Conservation (phyloP, 2,888 invertebrate genomes). For the Watsonalla binaria region DNA sequence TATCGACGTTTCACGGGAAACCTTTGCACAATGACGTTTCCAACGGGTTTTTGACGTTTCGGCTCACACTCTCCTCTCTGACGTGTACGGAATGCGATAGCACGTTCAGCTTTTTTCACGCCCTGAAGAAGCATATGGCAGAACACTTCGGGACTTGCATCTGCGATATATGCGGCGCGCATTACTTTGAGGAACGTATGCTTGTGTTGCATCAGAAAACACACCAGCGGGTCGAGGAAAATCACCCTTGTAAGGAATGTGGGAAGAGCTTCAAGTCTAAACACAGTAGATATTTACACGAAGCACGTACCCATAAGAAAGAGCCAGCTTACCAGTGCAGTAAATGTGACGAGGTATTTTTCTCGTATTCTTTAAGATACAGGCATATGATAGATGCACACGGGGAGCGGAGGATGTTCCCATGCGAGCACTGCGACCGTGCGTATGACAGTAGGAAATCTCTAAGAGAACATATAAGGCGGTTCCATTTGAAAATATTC, state of each 20-base stretch:
- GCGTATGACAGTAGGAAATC: constrained; percentile 64
- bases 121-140: constrained; percentile 62
- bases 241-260: constrained; percentile 68
- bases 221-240: constrained; percentile 58
- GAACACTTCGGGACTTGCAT: constrained; percentile 64
- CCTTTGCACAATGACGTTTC: constrained; percentile 24
- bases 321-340: constrained; percentile 62
- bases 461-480: constrained; percentile 54
- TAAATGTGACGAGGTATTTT: constrained; percentile 59
- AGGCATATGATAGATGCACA: constrained; percentile 61
- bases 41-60: constrained; percentile 53
- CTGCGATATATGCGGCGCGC: constrained; percentile 64
- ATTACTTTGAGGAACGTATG: constrained; percentile 69
- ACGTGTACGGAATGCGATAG: constrained; percentile 39
- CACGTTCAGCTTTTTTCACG: constrained; percentile 50
- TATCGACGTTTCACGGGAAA: constrained; percentile 37
- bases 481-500: constrained; percentile 59
- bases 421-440: constrained; percentile 59
- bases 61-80: constrained; percentile 39
- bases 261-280: constrained; percentile 65
- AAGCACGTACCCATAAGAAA: constrained; percentile 53
- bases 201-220: constrained; percentile 57
- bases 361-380: constrained; percentile 55
- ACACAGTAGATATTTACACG: constrained; percentile 56
- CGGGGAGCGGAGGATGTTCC: constrained; percentile 51